Evolutionary conservation across 2,113 vertebrate species (phyloP).

Genomic region (Chamaetylas fuelleborni): DNA sequence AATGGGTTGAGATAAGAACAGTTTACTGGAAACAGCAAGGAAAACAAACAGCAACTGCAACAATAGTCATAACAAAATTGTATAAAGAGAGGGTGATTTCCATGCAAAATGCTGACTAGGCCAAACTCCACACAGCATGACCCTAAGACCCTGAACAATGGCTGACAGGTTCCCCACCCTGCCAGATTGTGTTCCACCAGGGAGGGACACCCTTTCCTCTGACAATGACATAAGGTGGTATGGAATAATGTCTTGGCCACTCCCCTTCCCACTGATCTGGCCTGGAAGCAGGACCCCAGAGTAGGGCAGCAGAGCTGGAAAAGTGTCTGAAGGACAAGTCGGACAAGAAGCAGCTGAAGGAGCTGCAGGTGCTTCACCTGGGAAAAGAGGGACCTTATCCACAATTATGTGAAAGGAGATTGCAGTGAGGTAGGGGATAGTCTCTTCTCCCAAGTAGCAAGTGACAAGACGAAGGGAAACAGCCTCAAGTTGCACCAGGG

Average conservation of each 20-base stretch:
- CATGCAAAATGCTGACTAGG: neutral
- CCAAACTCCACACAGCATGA: fast-evolving
- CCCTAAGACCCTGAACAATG: neutral
- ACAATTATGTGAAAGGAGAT: neutral
- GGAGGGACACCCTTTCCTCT: neutral
- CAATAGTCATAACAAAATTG: neutral
- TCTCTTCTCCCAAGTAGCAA: neutral
- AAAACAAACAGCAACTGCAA: neutral
- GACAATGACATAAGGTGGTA: neutral
- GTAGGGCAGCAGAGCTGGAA: neutral
- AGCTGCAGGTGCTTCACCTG: neutral
- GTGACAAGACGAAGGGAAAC: neutral
- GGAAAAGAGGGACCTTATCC: neutral
- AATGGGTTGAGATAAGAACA: neutral
- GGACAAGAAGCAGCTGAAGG: neutral
- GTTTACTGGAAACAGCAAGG: neutral
- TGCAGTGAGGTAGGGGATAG: neutral
- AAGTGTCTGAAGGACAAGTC: neutral
- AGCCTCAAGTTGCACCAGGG: neutral
- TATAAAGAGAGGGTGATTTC: neutral
- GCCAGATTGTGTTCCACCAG: neutral
- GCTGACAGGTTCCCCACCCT: no score
- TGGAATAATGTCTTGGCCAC: neutral
- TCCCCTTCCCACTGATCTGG: neutral
- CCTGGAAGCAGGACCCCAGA: neutral